Conservation (phyloP, 2,888 invertebrate genomes). For the Cistogaster globosa region DNA sequence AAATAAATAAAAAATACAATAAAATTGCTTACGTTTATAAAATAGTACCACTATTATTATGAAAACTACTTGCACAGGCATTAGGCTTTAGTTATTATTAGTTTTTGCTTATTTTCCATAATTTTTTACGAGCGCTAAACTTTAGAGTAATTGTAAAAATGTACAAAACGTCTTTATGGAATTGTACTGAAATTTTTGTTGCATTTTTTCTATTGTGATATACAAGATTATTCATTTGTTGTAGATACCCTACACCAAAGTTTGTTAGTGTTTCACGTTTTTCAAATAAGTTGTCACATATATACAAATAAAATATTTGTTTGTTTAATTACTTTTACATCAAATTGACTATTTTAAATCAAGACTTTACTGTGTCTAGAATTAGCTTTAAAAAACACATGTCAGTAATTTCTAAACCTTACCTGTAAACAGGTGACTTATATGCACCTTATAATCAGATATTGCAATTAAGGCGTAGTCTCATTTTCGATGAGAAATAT, state of each 20-base stretch:
- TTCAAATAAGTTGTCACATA: too few relatives aligned
- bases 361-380: too few relatives aligned
- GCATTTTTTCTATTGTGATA: conserved; percentile 13
- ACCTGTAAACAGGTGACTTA: too few relatives aligned
- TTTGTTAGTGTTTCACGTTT: neutral
- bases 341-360: too few relatives aligned
- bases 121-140: conserved; percentile 29
- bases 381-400: too few relatives aligned
- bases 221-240: conserved; percentile 1
- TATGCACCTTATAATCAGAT: too few relatives aligned
- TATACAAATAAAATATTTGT: too few relatives aligned
- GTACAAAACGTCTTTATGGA: conserved; percentile 23
- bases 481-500: too few relatives aligned
- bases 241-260: neutral
- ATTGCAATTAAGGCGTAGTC: too few relatives aligned
- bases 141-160: conserved; percentile 41
- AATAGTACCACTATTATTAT: conserved; percentile 41
- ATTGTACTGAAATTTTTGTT: conserved; percentile 21
- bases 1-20: conserved; percentile 15
- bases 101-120: conserved; percentile 23
- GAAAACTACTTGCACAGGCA: conserved; percentile 22
- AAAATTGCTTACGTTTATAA: conserved; percentile 65
- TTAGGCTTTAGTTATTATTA: conserved; percentile 14
- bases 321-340: too few relatives aligned
- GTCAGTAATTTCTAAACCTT: too few relatives aligned